Base-by-base conservation (phyloP, 2,113 vertebrate genomes). In the Nannobrachium achirus region DNA sequence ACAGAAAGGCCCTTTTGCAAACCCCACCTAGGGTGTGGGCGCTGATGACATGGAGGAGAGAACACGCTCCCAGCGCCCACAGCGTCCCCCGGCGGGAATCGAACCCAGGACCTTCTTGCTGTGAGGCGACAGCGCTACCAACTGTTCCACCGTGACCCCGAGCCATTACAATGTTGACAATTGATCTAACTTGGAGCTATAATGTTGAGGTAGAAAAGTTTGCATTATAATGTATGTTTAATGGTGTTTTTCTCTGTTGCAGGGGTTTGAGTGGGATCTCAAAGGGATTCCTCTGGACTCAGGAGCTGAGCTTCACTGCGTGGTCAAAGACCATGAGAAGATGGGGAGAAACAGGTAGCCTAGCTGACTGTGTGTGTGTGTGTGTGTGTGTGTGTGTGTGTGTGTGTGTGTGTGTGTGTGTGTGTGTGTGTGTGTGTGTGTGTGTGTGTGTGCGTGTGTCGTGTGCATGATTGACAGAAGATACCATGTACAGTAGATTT, bases 191-290 rank as follows among this genome's bases (percentile, higher is more conserved):
- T n/a, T n/a, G n/a, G n/a, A n/a, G n/a, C n/a, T 33, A 33, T 33
- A 33, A 33, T 33, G 25, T 33, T 33, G 25, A 33, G 25, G 41
- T 8, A 44, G 4, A 44, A 10, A 7, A 8, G 8, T 44, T 6
- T 11, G 7, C 9, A 6, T 10, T 20, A n/a, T 53, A 25, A 53
- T 20, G 3, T 20, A 52, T 19, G 9, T 45, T 3, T 11, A 45
- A 11, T 44, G 14, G 15, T 7, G 16, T 16, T 10, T 19, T 10
- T 19, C 49, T 56, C 6, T 60, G 11, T 77, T 45, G 39, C 76
- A 98, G 96, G 97, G 96, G 0, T 98, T 99, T 0, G 97, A 99
- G 63, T 99, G 96, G 96, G 97, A 99, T 40, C 91, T 99, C 66
- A 98, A 99, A 85, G 97, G 97, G 46, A 18, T 93, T 8, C 95